Base-by-base conservation (phyloP, 2,797 vertebrate species). In the Falco columbarius region DNA sequence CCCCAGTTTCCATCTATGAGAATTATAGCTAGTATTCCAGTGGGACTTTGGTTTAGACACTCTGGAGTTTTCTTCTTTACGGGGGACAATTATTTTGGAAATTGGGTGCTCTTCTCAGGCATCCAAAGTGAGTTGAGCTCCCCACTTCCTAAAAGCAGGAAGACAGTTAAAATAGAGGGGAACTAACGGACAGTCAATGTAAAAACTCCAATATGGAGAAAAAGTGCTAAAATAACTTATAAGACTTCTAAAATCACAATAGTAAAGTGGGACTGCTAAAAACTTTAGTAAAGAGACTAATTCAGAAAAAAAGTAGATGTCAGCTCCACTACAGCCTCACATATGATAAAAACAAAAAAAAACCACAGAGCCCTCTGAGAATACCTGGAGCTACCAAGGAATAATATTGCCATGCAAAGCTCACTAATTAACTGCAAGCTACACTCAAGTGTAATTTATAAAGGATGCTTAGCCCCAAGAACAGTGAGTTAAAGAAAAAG, bases 341-440 rank as follows among this genome's bases (percentile, higher is more conserved):
- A 27, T 38, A 47, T 7, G 32, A 63, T 40, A 67, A 93, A 93
- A 68, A 59, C 59, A 87, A 51, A 80, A 81, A 92, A 95, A n/a
- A 38, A 38, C 5, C 52, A 71, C 1, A 29, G 16, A 74, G 34
- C 14, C 96, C 71, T 77, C 65, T 47, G 94, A 91, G 94, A 92
- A 91, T 95, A 89, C 72, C 90, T 66, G 16, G 49, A 91, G 47
- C 49, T 94, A 94, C 83, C 91, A 95, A 88, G 75, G 68, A 93
- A 40, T 49, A 93, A 59, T 13, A 23, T 14, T 30, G 26, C 63
- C 49, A 85, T 76, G 74, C 71, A 92, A 89, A 81, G 79, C 75
- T 88, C 72, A 30, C 72, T 96, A 95, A 96, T 96, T 96, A 95
- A 81, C 75, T 67, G 15, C 89, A 86, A 66, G 65, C 38, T 62